Conservation (phyloP, 2,888 invertebrate species). For the Palloptera scutellata region DNA sequence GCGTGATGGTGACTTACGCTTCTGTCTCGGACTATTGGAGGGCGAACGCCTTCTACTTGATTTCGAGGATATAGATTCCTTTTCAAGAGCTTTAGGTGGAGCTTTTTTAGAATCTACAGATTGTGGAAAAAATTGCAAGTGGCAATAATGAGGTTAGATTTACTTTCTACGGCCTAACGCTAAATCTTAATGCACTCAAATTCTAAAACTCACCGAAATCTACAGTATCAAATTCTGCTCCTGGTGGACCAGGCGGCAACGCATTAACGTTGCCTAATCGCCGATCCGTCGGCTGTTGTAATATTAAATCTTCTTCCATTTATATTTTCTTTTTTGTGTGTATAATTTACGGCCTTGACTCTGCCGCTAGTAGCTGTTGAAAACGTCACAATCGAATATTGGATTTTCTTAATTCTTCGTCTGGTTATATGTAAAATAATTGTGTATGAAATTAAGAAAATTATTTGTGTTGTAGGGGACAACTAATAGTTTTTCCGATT, state of each 20-base stretch:
- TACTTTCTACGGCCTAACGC: background rate
- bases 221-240: slow-evolving; percentile 52
- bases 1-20: slow-evolving; percentile 48
- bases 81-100: slow-evolving; percentile 34
- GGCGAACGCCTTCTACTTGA: slow-evolving; percentile 50
- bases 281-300: slow-evolving; percentile 54
- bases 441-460: too few relatives aligned
- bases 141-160: too few relatives aligned
- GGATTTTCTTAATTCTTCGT: too few relatives aligned
- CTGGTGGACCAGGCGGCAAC: slow-evolving; percentile 58
- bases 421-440: too few relatives aligned
- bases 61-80: slow-evolving; percentile 32
- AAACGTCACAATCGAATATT: too few relatives aligned
- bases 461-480: too few relatives aligned
- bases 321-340: background rate
- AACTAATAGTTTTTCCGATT: too few relatives aligned
- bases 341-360: too few relatives aligned
- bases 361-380: too few relatives aligned
- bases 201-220: slow-evolving; percentile 43
- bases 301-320: slow-evolving; percentile 59
- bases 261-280: slow-evolving; percentile 52
- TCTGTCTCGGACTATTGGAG: slow-evolving; percentile 48
- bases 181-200: too few relatives aligned
- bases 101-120: slow-evolving; percentile 33
- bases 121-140: too few relatives aligned